These are phyloP conservation scores for Ceratoteleas bidentatus DNA, from an alignment of 1,140 invertebrate genomes.

Conservation along the genomic window DNA sequence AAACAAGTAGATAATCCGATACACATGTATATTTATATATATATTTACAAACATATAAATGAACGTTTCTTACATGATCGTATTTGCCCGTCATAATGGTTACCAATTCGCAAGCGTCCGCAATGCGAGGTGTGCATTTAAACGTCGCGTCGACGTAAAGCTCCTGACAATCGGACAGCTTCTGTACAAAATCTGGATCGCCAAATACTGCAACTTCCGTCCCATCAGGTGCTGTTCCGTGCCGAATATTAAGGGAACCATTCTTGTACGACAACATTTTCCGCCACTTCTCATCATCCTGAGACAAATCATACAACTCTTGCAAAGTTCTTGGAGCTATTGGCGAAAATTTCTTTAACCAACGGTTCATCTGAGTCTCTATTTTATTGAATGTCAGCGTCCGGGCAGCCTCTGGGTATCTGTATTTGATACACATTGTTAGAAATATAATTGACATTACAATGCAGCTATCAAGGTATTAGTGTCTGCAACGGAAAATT, in stretches of 20 bases:
- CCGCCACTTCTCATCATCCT: background rate
- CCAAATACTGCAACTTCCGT: slow-evolving; percentile 4
- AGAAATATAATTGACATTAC: too few relatives aligned
- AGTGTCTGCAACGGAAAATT: too few relatives aligned
- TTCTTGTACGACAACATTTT: background rate
- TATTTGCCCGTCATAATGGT: slow-evolving; percentile 10
- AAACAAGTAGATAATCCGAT: background rate
- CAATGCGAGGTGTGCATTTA: slow-evolving; percentile 1
- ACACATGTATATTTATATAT: background rate
- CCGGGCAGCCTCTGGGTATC: background rate
- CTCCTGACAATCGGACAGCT: background rate
- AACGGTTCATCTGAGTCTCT: background rate
- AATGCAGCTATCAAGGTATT: too few relatives aligned
- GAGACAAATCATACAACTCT: background rate
- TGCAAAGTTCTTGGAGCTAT: background rate
- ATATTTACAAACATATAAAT: background rate
- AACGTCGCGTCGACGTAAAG: slow-evolving; percentile 9
- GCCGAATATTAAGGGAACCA: background rate
- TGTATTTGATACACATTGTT: background rate
- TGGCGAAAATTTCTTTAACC: background rate
- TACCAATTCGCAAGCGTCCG: background rate
- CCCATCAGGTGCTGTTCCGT: slow-evolving; percentile 5
- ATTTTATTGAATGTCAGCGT: background rate
- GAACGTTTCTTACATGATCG: slow-evolving; percentile 4
- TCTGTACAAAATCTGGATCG: background rate